Evolutionary conservation across 1,140 invertebrate species (phyloP).

Genomic region (Microplitis demolitor): DNA sequence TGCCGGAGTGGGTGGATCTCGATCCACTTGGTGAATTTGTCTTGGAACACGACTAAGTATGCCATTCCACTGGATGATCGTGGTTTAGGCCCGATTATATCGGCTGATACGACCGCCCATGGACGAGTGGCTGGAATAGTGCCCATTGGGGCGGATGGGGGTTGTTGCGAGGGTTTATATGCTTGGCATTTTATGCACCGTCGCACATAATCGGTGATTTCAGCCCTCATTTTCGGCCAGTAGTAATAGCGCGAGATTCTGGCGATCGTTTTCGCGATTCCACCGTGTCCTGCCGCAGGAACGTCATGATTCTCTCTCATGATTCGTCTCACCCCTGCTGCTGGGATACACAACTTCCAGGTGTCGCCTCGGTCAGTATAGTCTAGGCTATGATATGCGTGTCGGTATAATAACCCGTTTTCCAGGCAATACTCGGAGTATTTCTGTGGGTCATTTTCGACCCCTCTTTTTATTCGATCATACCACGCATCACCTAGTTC

Average conservation of each 20-base stretch:
- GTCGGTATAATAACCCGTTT: constrained; percentile 4
- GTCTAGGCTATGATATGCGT: constrained; percentile 9
- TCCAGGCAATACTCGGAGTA: constrained; percentile 30
- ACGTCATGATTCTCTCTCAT: constrained; percentile 26
- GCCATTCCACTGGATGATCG: background rate
- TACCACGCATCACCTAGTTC: constrained; percentile 41
- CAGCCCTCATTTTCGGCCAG: constrained; percentile 28
- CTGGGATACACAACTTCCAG: constrained; percentile 28
- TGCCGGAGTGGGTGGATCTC: constrained; percentile 26
- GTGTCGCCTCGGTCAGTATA: constrained; percentile 2
- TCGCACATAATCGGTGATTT: constrained; percentile 23
- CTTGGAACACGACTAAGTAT: constrained; percentile 8
- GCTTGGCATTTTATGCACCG: constrained; percentile 13
- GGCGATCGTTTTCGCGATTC: constrained; percentile 30
- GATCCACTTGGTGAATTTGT: constrained; percentile 28
- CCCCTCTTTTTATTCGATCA: background rate
- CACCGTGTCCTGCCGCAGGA: constrained; percentile 28
- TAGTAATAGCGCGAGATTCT: constrained; percentile 27
- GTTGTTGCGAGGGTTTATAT: background rate
- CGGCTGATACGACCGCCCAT: background rate
- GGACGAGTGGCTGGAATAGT: background rate
- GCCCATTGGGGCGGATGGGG: background rate
- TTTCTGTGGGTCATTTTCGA: background rate
- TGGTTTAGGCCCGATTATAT: background rate
- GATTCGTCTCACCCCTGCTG: background rate